Percentiles rank a stretch among this genome's conserved stretches.
These are phyloP conservation scores for Oenanthe melanoleuca DNA, from an alignment of 2,113 vertebrate species.

Conservation along the genomic window DNA sequence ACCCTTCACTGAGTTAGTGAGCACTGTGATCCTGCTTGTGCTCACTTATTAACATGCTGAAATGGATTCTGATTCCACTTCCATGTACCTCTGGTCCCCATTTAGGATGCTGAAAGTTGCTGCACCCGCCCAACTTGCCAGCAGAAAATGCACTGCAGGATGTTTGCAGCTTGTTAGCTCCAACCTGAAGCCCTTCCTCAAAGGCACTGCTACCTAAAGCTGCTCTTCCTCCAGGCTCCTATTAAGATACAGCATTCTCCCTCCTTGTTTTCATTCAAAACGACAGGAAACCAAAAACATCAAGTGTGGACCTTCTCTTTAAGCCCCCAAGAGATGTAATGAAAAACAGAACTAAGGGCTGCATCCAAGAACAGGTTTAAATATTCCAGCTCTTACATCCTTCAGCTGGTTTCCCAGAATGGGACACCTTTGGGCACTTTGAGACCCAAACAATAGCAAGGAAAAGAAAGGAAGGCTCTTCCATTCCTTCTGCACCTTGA, in stretches of 20 bases:
- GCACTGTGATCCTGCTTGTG: neutral
- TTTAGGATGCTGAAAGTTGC: neutral
- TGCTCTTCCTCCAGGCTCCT: neutral
- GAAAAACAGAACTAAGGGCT: slow-evolving; percentile 15
- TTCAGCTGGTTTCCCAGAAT: neutral
- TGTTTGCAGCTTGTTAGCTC: slow-evolving; percentile 14
- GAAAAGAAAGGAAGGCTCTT: neutral
- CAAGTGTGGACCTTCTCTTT: neutral
- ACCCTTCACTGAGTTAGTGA: neutral
- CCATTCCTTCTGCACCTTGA: neutral
- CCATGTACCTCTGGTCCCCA: neutral
- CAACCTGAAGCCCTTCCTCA: neutral
- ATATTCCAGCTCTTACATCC: neutral
- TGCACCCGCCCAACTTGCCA: neutral
- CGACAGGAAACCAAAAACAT: slow-evolving; percentile 54
- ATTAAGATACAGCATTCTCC: neutral
- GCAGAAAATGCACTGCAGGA: neutral
- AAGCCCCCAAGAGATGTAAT: slow-evolving; percentile 17
- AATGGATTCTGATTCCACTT: neutral
- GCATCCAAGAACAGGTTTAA: neutral
- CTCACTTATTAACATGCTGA: neutral
- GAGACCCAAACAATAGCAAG: neutral
- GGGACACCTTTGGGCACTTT: neutral
- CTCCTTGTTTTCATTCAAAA: slow-evolving; percentile 51
- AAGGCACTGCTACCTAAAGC: slow-evolving; percentile 1